A percentile compares a stretch with the other conserved stretches of the same genome.
Conservation (phyloP, 2,888 invertebrate genomes). For the Thereva unica region DNA sequence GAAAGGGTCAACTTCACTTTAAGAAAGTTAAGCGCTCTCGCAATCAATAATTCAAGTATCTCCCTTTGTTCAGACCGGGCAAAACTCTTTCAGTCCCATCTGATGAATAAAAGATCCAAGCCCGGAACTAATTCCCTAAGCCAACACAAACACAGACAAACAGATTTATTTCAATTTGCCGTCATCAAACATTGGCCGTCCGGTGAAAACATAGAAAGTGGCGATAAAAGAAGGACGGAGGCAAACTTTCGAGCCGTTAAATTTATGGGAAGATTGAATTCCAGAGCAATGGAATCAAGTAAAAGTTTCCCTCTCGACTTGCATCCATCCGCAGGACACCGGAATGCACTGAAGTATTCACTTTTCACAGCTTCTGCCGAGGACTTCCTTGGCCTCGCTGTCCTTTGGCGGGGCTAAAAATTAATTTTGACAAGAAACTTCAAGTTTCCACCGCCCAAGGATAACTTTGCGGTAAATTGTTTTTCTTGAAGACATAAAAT, state of each 20-base stretch:
- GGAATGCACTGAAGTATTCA: conserved; percentile 4
- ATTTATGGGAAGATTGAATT: conserved; percentile 32
- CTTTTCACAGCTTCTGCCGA: conserved; percentile 2
- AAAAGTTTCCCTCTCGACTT: conserved; percentile 16
- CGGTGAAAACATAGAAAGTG: conserved; percentile 14
- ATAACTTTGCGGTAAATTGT: conserved; percentile 34
- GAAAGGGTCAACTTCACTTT: conserved; percentile 22
- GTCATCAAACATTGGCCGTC: conserved; percentile 27
- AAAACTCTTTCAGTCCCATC: conserved; percentile 28
- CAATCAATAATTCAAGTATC: conserved; percentile 30
- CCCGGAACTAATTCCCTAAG: conserved; percentile 33
- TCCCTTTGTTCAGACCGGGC: conserved; percentile 17
- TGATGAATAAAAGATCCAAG: conserved; percentile 32
- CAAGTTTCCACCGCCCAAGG: conserved; percentile 22
- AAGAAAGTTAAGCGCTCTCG: conserved; percentile 22
- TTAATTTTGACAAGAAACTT: conserved; percentile 33
- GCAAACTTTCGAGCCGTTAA: conserved; percentile 31
- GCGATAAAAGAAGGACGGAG: conserved; percentile 12
- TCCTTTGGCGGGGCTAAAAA: conserved; percentile 23
- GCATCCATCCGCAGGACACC: conserved; percentile 13
- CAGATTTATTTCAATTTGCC: conserved; percentile 36
- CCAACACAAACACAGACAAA: conserved; percentile 34
- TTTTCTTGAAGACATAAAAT: conserved; percentile 16
- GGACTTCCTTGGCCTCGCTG: conserved; percentile 16
- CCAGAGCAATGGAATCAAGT: conserved; percentile 29